These are phyloP conservation scores for Pogonocherus hispidulus DNA, from an alignment of 2,888 invertebrate species.

Conservation along the genomic window DNA sequence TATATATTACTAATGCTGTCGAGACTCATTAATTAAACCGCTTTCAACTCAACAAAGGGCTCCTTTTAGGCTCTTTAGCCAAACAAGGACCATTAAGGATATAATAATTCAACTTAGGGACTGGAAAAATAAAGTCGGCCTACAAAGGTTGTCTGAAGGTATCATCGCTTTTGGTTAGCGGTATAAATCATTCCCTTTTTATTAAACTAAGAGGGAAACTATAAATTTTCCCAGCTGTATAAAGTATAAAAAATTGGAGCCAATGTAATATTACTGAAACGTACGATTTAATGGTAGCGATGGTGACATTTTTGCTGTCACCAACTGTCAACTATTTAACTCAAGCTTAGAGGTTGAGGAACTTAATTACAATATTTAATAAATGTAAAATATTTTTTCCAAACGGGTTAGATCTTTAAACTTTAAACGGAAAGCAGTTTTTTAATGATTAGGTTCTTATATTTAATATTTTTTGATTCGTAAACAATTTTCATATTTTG, in stretches of 20 bases:
- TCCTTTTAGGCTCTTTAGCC: constrained; percentile 6
- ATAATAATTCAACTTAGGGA: constrained; percentile 2
- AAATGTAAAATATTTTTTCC: no score
- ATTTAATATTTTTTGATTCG: no score
- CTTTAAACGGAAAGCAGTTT: no score
- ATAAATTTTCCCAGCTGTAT: neutral
- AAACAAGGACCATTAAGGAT: constrained; percentile 6
- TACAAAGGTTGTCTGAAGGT: neutral
- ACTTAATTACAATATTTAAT: no score
- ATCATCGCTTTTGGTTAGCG: neutral
- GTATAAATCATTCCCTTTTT: neutral
- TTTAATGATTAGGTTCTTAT: no score
- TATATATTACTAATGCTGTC: neutral
- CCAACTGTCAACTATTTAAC: no score
- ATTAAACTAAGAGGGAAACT: neutral
- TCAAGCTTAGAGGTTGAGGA: no score
- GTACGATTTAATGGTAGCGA: no score
- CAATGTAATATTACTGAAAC: neutral
- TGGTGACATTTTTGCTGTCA: no score
- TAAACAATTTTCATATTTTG: no score
- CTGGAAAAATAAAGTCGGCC: constrained; percentile 1
- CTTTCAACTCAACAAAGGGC: constrained; percentile 1
- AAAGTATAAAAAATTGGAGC: neutral
- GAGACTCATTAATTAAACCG: constrained; percentile 1
- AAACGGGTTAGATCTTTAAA: no score